Base-by-base conservation (phyloP, 2,888 invertebrate species). In the Sycophila texana region DNA sequence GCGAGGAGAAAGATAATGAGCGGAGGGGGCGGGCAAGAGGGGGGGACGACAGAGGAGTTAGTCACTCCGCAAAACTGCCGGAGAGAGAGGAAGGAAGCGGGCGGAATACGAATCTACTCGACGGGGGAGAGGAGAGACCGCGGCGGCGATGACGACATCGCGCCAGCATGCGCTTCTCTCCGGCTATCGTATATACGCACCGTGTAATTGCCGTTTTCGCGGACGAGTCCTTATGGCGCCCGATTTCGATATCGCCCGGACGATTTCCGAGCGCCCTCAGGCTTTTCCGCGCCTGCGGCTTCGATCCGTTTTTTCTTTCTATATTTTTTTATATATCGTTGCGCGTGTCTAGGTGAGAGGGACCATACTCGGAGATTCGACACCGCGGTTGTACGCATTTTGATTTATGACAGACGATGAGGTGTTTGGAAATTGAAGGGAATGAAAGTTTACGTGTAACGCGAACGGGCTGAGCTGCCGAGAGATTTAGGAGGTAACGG, bases 81-180 rank as follows among this genome's bases (percentile, higher is more conserved):
- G 18, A 72, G 77, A 65, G 66, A 65, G 66, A 71, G 80, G 80
- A 74, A 83, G 79, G 81, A 80, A 80, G 65, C 81, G 57, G 74
- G 67, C 61, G 65, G 75, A 81, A 77, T 68, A 79, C 80, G 73
- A 79, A 80, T 53, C 79, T 81, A 39, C 39, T 39, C 39, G 39
- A 10, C 10, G 7, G 39, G 39, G 10, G 39, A 10, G 39, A 39
- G 39, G 39, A 10, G 39, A 77, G 77, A 79, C n/a, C 53, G 14
- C 53, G 53, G 53, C 39, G 82, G 78, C 83, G 81, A 82, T 84
- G 83, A 83, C 80, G 82, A 77, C 68, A 81, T 74, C 53, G 53
- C 53, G 53, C 14, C 4, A n/a, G n/a, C n/a, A 53, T 53, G 53
- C n/a, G 53, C 53, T 14, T 3, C n/a, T 14, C n/a, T 10, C 39